Evolutionary conservation across 2,113 vertebrate species (phyloP).

Genomic region (Natator depressus): DNA sequence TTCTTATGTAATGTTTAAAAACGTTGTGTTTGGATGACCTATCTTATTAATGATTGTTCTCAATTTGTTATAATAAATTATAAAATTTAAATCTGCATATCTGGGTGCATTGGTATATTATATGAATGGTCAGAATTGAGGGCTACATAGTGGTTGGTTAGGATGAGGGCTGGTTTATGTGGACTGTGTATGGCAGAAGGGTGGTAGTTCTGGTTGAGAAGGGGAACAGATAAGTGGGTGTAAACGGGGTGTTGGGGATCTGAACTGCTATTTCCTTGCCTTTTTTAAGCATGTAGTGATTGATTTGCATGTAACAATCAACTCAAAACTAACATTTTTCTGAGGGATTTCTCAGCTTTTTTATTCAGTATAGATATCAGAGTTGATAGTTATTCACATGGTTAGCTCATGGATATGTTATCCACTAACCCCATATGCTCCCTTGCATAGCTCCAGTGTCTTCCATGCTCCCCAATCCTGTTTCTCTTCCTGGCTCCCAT

Average conservation of each 20-base stretch:
- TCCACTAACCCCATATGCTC: background rate
- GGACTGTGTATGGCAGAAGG: background rate
- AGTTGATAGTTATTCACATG: rapidly evolving
- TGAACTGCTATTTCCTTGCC: background rate
- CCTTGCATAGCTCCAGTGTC: background rate
- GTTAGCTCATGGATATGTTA: background rate
- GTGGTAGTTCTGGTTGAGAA: background rate
- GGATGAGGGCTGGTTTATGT: background rate
- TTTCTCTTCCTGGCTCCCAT: background rate
- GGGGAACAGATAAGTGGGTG: background rate
- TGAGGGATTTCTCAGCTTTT: background rate
- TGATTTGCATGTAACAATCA: background rate
- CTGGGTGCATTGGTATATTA: background rate
- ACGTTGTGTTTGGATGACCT: background rate
- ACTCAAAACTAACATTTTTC: background rate
- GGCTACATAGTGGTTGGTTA: background rate
- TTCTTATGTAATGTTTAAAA: background rate
- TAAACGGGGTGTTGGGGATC: background rate
- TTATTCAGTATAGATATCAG: background rate
- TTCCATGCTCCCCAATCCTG: background rate
- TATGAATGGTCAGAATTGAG: background rate
- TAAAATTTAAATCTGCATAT: background rate
- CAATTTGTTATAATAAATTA: background rate
- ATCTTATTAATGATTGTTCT: background rate
- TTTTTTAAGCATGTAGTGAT: background rate